A percentile compares a stretch with the other conserved stretches of the same genome.
Conservation (phyloP, 2,888 invertebrate genomes). For the Rhorus exstirpatorius region DNA sequence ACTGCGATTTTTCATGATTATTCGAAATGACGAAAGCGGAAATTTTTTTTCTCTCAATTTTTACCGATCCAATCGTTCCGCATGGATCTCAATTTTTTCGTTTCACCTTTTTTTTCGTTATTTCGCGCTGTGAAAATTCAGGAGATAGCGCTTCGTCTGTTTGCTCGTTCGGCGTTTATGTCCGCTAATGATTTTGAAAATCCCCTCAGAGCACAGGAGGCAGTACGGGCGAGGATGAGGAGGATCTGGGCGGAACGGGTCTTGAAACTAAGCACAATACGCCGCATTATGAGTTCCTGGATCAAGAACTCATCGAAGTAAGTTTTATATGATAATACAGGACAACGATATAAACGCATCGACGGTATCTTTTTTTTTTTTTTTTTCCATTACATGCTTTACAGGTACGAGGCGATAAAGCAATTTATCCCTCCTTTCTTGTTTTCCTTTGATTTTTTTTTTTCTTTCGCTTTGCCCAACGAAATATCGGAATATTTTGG, state of each 20-base stretch:
- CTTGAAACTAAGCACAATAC: constrained; percentile 87
- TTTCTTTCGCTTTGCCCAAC: constrained; percentile 26
- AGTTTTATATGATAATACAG: constrained; percentile 70
- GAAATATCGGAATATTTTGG: neutral
- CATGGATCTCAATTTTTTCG: neutral
- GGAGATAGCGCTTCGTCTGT: constrained; percentile 29
- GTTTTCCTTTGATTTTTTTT: constrained; percentile 3
- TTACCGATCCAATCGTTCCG: no score
- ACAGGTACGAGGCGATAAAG: constrained; percentile 55
- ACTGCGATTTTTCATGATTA: no score
- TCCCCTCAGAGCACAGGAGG: constrained; percentile 88
- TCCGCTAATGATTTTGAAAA: constrained; percentile 74
- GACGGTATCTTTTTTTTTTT: no score
- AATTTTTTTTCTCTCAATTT: no score
- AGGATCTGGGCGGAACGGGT: constrained; percentile 85
- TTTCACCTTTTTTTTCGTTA: neutral
- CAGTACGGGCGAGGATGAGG: constrained; percentile 88
- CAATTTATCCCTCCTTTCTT: constrained; percentile 17
- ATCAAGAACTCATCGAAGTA: constrained; percentile 83
- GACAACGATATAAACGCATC: constrained; percentile 38
- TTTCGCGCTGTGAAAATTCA: constrained; percentile 41
- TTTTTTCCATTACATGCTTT: constrained; percentile 19
- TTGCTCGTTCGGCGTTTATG: constrained; percentile 61
- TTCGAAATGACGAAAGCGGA: no score
- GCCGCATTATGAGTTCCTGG: constrained; percentile 86